Conservation (phyloP, 2,113 vertebrate species). For the Sceloporus undulatus region DNA sequence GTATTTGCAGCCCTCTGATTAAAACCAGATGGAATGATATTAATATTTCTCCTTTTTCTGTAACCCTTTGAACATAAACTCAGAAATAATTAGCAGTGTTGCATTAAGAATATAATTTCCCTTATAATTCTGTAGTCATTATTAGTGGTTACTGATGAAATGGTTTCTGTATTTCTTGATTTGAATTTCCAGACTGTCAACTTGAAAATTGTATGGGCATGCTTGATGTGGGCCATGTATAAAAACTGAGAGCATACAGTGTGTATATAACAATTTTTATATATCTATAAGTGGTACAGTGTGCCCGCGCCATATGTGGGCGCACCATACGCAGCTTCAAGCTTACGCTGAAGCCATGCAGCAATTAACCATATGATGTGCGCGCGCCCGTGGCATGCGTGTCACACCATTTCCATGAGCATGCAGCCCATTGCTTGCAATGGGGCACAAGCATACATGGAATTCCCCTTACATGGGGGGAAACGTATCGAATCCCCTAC, state of each 20-base stretch:
- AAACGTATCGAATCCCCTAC: too few species aligned
- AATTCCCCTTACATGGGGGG: too few species aligned
- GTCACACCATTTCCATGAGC: too few species aligned
- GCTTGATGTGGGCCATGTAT: neutral
- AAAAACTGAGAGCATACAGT: neutral
- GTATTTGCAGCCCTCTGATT: slow-evolving; percentile 47
- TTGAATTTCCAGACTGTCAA: slow-evolving; percentile 1
- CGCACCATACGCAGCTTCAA: too few species aligned
- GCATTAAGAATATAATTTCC: slow-evolving; percentile 26
- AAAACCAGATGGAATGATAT: slow-evolving; percentile 38
- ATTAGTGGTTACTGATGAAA: neutral
- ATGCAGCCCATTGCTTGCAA: too few species aligned
- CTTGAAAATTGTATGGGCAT: neutral
- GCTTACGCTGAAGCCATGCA: too few species aligned
- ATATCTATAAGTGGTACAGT: neutral
- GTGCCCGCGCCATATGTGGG: too few species aligned
- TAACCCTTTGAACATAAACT: slow-evolving; percentile 47
- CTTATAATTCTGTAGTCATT: neutral
- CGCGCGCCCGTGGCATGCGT: too few species aligned
- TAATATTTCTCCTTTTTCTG: neutral
- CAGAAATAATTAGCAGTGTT: slow-evolving; percentile 39
- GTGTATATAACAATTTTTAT: neutral
- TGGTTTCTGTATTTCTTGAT: slow-evolving; percentile 16
- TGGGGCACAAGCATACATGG: too few species aligned
- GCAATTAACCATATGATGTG: too few species aligned